phyloP scores from a whole-genome alignment of 1,140 invertebrate genomes.

The Neuroterus valhalla region DNA sequence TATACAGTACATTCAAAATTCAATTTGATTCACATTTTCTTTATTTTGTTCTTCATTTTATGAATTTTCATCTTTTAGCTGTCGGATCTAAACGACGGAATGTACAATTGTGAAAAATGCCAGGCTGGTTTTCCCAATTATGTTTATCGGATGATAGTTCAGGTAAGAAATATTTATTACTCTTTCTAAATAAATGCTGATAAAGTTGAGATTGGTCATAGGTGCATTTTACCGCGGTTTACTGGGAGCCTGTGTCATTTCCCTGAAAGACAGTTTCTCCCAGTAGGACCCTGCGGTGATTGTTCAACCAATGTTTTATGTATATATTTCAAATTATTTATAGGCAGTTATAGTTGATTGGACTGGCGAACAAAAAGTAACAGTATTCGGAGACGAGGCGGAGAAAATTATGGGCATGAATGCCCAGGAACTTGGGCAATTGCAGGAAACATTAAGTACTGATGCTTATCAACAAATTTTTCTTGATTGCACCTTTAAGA shows the following conservation, averaged over 20 bases:
- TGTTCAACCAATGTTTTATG: no score
- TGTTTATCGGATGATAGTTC: conserved; percentile 89
- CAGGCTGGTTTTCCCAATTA: conserved; percentile 88
- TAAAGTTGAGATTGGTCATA: no score
- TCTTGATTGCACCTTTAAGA: conserved; percentile 84
- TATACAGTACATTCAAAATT: conserved; percentile 53
- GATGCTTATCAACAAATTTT: conserved; percentile 80
- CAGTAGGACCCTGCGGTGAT: no score
- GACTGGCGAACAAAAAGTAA: conserved; percentile 89
- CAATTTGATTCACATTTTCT: not conserved
- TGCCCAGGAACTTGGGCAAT: conserved; percentile 88
- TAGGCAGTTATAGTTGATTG: conserved; percentile 88
- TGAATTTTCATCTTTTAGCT: conserved; percentile 70
- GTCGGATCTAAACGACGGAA: conserved; percentile 89
- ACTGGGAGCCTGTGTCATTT: no score
- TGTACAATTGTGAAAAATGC: conserved; percentile 97
- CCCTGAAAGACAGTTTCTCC: no score
- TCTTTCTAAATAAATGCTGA: not conserved
- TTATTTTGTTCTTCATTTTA: conserved; percentile 7
- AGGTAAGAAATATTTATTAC: conserved; percentile 77
- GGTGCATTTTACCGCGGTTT: no score
- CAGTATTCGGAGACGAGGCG: conserved; percentile 90
- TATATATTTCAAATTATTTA: conserved; percentile 53
- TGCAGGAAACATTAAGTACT: conserved; percentile 79
- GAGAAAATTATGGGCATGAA: conserved; percentile 85